These are phyloP conservation scores for Mythimna impura DNA, from an alignment of 2,888 invertebrate genomes.

Conservation along the genomic window DNA sequence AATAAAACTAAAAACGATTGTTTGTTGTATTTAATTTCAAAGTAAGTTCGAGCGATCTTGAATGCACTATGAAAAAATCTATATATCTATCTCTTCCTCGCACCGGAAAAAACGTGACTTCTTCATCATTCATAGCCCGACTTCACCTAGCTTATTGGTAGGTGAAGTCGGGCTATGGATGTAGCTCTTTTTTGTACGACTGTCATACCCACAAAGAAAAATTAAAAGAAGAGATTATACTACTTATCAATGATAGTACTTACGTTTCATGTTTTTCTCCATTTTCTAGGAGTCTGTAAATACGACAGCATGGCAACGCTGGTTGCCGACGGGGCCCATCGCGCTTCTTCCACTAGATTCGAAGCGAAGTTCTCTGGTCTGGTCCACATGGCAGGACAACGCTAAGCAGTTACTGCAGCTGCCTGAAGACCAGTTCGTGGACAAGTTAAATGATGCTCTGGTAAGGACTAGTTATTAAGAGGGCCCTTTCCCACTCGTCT, in stretches of 20 bases:
- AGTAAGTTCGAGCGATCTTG: no score
- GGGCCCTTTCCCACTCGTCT: no score
- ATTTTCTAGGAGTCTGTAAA: conserved; percentile 92
- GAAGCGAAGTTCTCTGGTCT: conserved; percentile 96
- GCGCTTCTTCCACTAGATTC: conserved; percentile 96
- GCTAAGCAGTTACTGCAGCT: conserved; percentile 93
- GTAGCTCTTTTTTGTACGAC: neutral
- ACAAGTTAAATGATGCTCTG: conserved; percentile 96
- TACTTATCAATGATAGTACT: neutral
- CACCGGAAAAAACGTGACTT: neutral
- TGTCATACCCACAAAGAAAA: neutral
- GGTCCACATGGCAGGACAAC: conserved; percentile 95
- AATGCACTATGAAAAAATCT: no score
- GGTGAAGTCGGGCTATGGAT: no score
- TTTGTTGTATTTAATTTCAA: no score
- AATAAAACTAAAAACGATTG: no score
- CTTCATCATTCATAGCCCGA: neutral
- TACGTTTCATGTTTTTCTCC: neutral
- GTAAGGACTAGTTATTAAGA: conserved; percentile 79
- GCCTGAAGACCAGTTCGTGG: conserved; percentile 95
- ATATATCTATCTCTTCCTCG: no score
- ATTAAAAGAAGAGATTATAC: no score
- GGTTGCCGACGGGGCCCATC: conserved; percentile 97
- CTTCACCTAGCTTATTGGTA: no score
- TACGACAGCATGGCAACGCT: conserved; percentile 98